phyloP scores from a whole-genome alignment of 2,113 vertebrate genomes.

The Chamaetylas fuelleborni region DNA sequence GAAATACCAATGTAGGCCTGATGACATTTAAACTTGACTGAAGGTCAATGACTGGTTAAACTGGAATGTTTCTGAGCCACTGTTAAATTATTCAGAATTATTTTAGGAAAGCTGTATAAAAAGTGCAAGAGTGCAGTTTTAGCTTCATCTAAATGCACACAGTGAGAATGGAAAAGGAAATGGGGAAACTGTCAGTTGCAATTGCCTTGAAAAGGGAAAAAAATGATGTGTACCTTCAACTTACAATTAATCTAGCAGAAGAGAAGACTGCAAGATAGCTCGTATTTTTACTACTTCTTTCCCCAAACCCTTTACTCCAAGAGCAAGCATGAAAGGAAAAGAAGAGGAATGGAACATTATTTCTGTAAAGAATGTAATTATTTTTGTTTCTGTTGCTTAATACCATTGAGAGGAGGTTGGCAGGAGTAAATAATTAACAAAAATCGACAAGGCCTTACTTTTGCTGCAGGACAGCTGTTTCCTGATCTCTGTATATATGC shows the following conservation, averaged over 20 bases:
- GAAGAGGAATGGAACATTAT: background rate
- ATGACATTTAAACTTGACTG: background rate
- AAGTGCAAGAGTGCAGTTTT: constrained; percentile 56
- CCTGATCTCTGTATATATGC: background rate
- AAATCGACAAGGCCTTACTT: background rate
- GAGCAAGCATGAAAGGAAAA: background rate
- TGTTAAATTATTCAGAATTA: constrained; percentile 63
- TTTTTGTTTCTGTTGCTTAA: constrained; percentile 6
- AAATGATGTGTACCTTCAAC: background rate
- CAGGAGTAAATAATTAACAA: constrained; percentile 40
- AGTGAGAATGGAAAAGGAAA: constrained; percentile 43
- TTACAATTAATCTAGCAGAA: background rate
- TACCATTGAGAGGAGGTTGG: background rate
- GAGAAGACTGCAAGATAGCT: background rate
- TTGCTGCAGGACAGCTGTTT: background rate
- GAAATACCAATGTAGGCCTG: background rate
- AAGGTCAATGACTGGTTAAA: constrained; percentile 54
- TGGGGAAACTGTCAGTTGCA: constrained; percentile 5
- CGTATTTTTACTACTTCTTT: background rate
- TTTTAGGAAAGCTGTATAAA: constrained; percentile 55
- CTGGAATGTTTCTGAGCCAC: constrained; percentile 44
- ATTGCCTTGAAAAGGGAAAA: constrained; percentile 1
- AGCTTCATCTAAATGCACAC: constrained; percentile 62
- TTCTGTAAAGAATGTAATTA: background rate
- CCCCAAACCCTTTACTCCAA: background rate